These are phyloP conservation scores for Herminia tarsipennalis DNA, from an alignment of 2,888 invertebrate genomes.

Conservation along the genomic window DNA sequence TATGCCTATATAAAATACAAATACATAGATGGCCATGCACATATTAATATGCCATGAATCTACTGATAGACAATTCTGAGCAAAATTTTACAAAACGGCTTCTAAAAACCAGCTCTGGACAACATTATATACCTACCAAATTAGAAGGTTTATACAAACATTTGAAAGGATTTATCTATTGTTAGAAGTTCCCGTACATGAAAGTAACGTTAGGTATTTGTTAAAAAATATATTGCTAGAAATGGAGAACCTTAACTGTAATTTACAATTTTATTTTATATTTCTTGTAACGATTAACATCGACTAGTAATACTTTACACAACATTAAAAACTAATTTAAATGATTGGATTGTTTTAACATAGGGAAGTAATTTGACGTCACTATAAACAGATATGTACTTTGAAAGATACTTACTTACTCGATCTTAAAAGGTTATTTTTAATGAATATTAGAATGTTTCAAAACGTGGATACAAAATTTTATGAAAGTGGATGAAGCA, in stretches of 20 bases:
- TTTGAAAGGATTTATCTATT: too few species aligned
- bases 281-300: slow-evolving; percentile 55
- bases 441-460: slow-evolving; percentile 32
- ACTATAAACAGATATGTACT: slow-evolving; percentile 76
- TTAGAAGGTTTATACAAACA: too few species aligned
- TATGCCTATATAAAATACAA: slow-evolving; percentile 67
- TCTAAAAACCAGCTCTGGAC: slow-evolving; percentile 26
- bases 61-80: slow-evolving; percentile 48
- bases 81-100: slow-evolving; percentile 39
- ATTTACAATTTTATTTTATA: slow-evolving; percentile 41
- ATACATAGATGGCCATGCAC: slow-evolving; percentile 41
- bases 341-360: slow-evolving; percentile 49
- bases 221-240: slow-evolving; percentile 5
- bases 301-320: slow-evolving; percentile 73
- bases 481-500: slow-evolving; percentile 14
- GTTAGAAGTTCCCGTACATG: slow-evolving; percentile 7
- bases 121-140: slow-evolving; percentile 15
- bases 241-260: slow-evolving; percentile 26
- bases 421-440: slow-evolving; percentile 33
- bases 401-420: slow-evolving; percentile 65
- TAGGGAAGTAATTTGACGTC: slow-evolving; percentile 65
- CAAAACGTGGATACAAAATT: slow-evolving; percentile 26
- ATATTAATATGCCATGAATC: slow-evolving; percentile 23
- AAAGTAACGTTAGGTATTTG: slow-evolving; percentile 16
- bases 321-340: slow-evolving; percentile 41